Conservation (phyloP, 2,113 vertebrate genomes). For the Zosterops borbonicus region DNA sequence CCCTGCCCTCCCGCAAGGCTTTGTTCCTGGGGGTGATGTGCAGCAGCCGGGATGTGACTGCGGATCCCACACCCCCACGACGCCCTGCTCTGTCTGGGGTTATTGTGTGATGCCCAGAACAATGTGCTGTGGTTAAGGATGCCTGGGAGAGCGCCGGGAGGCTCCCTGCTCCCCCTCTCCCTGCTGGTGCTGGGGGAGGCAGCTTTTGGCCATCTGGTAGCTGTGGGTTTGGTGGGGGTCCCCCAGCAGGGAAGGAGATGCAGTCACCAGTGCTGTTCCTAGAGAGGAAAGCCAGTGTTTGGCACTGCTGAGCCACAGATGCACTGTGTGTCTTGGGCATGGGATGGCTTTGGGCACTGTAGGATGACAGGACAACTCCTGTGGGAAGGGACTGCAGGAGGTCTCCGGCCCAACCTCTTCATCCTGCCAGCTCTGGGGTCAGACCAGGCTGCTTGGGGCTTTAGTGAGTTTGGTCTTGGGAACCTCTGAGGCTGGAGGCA, state of each 20-base stretch:
- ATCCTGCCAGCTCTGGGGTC: not conserved
- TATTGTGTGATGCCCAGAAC: slow-evolving; percentile 41
- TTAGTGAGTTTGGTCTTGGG: not conserved
- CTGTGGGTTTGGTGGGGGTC: slow-evolving; percentile 35
- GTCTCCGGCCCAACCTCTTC: not conserved
- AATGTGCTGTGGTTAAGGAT: slow-evolving; percentile 52
- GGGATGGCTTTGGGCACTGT: not conserved
- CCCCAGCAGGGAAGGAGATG: not conserved
- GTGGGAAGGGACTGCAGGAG: not conserved
- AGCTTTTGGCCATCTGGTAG: slow-evolving; percentile 43
- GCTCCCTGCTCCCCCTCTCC: not conserved
- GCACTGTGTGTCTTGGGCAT: not conserved
- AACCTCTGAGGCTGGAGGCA: not conserved
- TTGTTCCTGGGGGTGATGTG: not conserved
- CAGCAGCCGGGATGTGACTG: not conserved
- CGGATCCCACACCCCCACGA: not conserved
- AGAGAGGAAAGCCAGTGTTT: not conserved
- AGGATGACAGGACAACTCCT: not conserved
- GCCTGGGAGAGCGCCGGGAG: not conserved
- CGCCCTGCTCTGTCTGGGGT: not conserved
- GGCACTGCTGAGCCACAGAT: not conserved
- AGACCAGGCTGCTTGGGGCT: not conserved
- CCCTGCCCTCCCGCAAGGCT: not conserved
- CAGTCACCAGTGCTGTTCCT: not conserved
- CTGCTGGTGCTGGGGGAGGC: not conserved